Conservation (phyloP, 2,888 invertebrate species). For the Pyrochroa serraticornis region DNA sequence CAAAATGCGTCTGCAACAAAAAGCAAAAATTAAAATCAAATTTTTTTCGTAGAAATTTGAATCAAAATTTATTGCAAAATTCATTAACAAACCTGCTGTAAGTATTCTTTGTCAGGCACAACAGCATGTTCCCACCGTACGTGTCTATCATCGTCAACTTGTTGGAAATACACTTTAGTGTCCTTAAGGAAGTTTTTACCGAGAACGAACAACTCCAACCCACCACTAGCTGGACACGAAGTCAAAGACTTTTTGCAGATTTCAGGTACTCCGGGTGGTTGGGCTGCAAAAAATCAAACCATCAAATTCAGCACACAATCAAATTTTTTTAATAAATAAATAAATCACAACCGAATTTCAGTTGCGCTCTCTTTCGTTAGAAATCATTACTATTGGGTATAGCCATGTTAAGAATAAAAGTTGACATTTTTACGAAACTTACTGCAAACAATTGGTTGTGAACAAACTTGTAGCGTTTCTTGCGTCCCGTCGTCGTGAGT, state of each 20-base stretch:
- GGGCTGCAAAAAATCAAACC: conserved; percentile 68
- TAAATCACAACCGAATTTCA: background rate
- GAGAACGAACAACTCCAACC: conserved; percentile 83
- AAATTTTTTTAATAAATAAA: background rate
- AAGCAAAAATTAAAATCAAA: conserved; percentile 10
- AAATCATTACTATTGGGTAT: no score
- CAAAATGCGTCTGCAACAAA: conserved; percentile 77
- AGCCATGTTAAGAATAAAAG: no score
- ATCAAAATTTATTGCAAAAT: conserved; percentile 5
- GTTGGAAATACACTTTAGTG: conserved; percentile 81
- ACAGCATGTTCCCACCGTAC: conserved; percentile 80
- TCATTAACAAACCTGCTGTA: conserved; percentile 77
- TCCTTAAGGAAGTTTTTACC: conserved; percentile 94
- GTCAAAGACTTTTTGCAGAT: conserved; percentile 88
- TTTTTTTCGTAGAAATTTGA: conserved; percentile 4
- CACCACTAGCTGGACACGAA: conserved; percentile 80
- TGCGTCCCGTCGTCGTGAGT: conserved; percentile 76
- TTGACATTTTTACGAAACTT: no score
- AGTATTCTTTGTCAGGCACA: conserved; percentile 85
- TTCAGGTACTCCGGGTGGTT: conserved; percentile 91
- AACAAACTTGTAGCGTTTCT: conserved; percentile 87
- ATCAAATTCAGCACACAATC: background rate
- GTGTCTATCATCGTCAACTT: conserved; percentile 61
- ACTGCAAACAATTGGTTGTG: conserved; percentile 93
- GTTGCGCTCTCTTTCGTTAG: no score